Percentiles rank a stretch among this genome's conserved stretches.
Evolutionary conservation across 2,797 vertebrate species (phyloP).

Genomic region (Serranus cabrilla): DNA sequence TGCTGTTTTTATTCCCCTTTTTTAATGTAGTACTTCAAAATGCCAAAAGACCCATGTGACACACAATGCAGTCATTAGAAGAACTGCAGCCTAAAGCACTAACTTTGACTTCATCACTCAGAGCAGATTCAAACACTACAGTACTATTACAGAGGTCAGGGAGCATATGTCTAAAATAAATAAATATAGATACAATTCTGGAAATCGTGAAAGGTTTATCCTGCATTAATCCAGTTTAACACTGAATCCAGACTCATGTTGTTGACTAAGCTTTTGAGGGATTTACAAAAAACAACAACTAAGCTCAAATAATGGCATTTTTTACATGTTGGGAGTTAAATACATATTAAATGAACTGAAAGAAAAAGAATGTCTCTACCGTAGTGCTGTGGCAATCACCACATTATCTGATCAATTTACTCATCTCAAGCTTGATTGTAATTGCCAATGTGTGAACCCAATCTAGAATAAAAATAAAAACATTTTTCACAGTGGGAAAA

Average conservation of each 20-base stretch:
- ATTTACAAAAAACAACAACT: slow-evolving; percentile 14
- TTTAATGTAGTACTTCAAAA: no score
- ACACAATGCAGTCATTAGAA: neutral
- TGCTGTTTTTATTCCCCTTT: no score
- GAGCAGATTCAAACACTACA: neutral
- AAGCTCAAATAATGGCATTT: slow-evolving; percentile 15
- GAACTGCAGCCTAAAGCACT: neutral
- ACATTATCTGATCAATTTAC: neutral
- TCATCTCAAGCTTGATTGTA: neutral
- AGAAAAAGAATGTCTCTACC: neutral
- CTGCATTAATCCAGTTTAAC: slow-evolving; percentile 25
- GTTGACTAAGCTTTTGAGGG: slow-evolving; percentile 13
- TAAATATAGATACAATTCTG: neutral
- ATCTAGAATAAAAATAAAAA: neutral
- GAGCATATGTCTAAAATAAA: neutral
- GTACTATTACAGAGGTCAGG: neutral
- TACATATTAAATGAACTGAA: neutral
- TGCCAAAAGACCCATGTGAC: no score
- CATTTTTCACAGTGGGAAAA: neutral
- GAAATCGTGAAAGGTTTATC: slow-evolving; percentile 16
- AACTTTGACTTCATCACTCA: neutral
- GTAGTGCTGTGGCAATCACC: neutral
- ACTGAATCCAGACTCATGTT: slow-evolving; percentile 16
- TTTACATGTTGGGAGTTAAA: neutral
- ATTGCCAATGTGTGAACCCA: neutral